Evolutionary conservation across 2,797 vertebrate genomes (phyloP).

Genomic region (Remorina albescens): DNA sequence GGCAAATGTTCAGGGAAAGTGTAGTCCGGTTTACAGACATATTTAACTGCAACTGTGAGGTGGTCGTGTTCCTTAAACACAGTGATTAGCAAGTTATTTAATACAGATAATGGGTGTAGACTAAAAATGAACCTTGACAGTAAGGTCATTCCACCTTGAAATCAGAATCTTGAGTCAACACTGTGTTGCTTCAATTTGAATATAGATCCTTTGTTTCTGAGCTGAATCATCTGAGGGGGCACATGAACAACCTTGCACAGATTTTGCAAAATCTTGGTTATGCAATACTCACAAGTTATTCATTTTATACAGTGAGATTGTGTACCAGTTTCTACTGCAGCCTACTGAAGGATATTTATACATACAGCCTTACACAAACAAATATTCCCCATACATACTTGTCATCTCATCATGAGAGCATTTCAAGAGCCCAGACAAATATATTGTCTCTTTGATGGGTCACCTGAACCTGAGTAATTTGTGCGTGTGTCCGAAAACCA

Average conservation of each 20-base stretch:
- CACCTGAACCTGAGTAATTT: constrained; percentile 34
- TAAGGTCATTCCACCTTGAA: constrained; percentile 10
- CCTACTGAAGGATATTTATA: constrained; percentile 6
- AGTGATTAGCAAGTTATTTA: constrained; percentile 46
- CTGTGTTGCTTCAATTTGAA: constrained; percentile 13
- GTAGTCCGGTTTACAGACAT: constrained; percentile 24
- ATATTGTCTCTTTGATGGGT: constrained; percentile 28
- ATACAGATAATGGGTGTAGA: constrained; percentile 34
- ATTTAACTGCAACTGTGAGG: constrained; percentile 1
- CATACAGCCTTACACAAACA: constrained; percentile 13
- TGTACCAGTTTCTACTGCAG: constrained; percentile 22
- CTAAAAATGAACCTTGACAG: constrained; percentile 14
- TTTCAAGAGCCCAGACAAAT: constrained; percentile 28
- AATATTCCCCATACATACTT: constrained; percentile 28
- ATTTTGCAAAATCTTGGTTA: neutral
- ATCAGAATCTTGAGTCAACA: constrained; percentile 40
- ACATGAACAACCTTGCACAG: neutral
- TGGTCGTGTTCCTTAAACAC: constrained; percentile 3
- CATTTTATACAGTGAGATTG: neutral
- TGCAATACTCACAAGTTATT: constrained; percentile 20
- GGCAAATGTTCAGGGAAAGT: too few species aligned
- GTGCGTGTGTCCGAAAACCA: constrained; percentile 15
- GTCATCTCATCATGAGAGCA: constrained; percentile 31
- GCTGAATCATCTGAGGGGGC: constrained; percentile 6
- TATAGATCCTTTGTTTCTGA: neutral